Conservation (phyloP, 2,797 vertebrate species). For the Forpus xanthops region DNA sequence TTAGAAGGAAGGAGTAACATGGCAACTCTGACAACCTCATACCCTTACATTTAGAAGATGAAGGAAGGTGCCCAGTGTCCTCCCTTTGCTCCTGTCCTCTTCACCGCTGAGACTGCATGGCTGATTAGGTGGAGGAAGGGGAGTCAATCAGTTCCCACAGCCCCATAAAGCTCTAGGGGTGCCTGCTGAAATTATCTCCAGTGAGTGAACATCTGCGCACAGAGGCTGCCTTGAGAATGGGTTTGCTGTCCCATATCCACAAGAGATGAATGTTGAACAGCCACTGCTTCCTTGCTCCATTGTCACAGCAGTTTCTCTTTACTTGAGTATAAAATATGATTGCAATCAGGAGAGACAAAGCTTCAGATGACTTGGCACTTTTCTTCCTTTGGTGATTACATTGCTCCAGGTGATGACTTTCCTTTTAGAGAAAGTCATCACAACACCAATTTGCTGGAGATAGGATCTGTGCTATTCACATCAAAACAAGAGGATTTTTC, state of each 20-base stretch:
- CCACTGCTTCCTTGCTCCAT: background rate
- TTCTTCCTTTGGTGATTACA: background rate
- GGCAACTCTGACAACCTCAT: background rate
- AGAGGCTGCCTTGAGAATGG: background rate
- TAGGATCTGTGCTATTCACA: background rate
- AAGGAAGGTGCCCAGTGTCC: accelerated
- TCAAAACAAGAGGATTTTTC: constrained; percentile 3
- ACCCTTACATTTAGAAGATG: background rate
- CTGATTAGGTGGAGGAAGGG: background rate
- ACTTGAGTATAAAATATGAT: background rate
- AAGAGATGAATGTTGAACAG: background rate
- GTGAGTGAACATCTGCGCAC: background rate
- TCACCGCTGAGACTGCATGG: background rate
- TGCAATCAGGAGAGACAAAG: constrained; percentile 36
- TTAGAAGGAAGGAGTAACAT: background rate
- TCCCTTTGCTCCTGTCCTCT: background rate
- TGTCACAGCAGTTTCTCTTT: background rate
- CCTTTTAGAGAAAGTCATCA: constrained; percentile 1
- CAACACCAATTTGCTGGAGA: background rate
- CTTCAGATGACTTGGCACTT: constrained; percentile 29
- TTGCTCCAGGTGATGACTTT: constrained; percentile 16
- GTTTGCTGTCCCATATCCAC: background rate
- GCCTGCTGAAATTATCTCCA: background rate
- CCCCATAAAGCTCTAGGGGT: background rate
- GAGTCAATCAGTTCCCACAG: background rate